Conservation (phyloP, 2,888 invertebrate species). For the Psylliodes chrysocephalus region DNA sequence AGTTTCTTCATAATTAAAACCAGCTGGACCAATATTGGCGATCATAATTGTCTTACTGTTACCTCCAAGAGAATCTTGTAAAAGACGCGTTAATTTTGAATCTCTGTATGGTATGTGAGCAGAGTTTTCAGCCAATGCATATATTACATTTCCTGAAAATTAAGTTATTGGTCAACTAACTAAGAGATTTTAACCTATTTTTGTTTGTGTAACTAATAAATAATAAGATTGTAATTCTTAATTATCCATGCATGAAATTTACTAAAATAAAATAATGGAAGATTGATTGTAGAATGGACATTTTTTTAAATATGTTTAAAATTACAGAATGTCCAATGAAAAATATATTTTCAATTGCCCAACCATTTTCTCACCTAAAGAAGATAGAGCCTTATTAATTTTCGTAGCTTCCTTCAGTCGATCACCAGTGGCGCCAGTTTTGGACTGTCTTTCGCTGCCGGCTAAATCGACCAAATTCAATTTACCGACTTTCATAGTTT, state of each 20-base stretch:
- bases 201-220: no score
- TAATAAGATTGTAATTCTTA: no score
- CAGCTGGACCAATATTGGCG: slow-evolving; percentile 97
- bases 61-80: slow-evolving; percentile 98
- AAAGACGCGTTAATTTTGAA: slow-evolving; percentile 93
- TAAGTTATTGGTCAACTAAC: no score
- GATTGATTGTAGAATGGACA: no score
- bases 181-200: no score
- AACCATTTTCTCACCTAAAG: slow-evolving; percentile 73
- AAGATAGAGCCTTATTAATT: slow-evolving; percentile 95
- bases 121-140: slow-evolving; percentile 93
- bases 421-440: slow-evolving; percentile 95
- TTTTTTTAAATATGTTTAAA: no score
- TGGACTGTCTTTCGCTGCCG: slow-evolving; percentile 96
- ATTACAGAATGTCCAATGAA: no score
- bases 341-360: no score
- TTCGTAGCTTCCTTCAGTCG: slow-evolving; percentile 95
- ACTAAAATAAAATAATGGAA: no score
- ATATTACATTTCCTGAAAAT: slow-evolving; percentile 84
- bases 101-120: slow-evolving; percentile 97
- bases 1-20: slow-evolving; percentile 98
- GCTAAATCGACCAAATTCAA: slow-evolving; percentile 98
- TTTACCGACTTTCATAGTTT: slow-evolving; percentile 83
- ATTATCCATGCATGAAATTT: no score
- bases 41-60: slow-evolving; percentile 98